Evolutionary conservation across 2,113 vertebrate genomes (phyloP), one percentile per base, ranked within the genome.

Genomic region (Lepus americanus): DNA sequence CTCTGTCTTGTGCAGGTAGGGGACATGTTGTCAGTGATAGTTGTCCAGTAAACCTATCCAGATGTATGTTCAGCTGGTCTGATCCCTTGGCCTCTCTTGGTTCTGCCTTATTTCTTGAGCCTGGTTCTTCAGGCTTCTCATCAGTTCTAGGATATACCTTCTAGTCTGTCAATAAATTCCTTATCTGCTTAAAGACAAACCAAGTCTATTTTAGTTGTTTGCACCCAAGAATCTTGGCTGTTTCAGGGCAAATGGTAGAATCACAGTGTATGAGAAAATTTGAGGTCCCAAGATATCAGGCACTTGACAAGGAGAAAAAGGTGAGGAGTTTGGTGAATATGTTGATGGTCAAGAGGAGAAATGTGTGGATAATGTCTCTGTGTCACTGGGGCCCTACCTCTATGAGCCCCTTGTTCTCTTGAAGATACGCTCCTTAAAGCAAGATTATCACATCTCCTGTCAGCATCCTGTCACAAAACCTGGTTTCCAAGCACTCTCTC

Each of bases 401-500:
- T 13, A 67, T 39, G 63, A 85, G 29, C 33, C 9, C 8, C 49
- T 84, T 70, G 33, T 85, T 33, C 29, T 78, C 73, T 59, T 78
- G 31, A 86, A 86, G 29, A 49, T 33, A 69, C 2, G 20, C 16
- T 88, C 8, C 31, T 67, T 64, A 82, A n/a, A 82, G 55, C 39
- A 72, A 81, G 72, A 55, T 31, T 27, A 92, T 51, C 69, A 66
- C 29, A 36, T 44, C 70, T 82, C 73, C 44, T 55, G 22, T 44
- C 11, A 88, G 23, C 0, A 3, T 64, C 49, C 83, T 77, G 29
- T 95, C 53, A 61, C 63, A 78, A 91, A 95, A 84, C 36, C 64
- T 79, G 22, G 83, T 96, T 55, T 90, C 49, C 63, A 63, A 61
- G 70, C 36, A 51, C 4, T 53, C 12, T 72, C 59, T 92, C 87